Evolutionary conservation across 2,888 invertebrate genomes (phyloP), one percentile per base, ranked within the genome.

Genomic region (Thera britannica): DNA sequence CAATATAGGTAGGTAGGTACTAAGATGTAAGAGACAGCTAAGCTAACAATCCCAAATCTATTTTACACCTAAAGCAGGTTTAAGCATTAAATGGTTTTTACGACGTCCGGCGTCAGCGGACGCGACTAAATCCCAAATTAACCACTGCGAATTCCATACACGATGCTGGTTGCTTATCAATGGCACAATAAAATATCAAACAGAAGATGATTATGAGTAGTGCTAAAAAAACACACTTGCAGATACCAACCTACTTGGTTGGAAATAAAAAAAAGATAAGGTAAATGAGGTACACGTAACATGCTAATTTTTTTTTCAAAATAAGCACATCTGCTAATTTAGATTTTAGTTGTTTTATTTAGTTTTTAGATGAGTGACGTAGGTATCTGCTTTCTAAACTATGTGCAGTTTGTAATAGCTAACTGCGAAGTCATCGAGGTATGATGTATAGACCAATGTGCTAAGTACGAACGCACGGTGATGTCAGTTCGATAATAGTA

Each of bases 61-160:
- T 62, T 62, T 36, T 46, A 61, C 54, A 35, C 61, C 68, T 49
- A 62, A 69, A 48, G 46, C 68, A 68, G 65, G 65, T 62, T n/a
- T 57, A 56, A 59, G 46, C 44, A 51, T n/a, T 56, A 63, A 56
- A 49, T 58, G 52, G 48, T 55, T 46, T 84, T 82, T 82, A 90
- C 85, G 83, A 87, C 90, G 83, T 90, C 91, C 92, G 90, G 88
- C 82, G 90, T 90, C 89, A 86, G 85, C 85, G 90, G 85, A 87
- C 90, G 86, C 78, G 76, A 77, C 77, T 67, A 62, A 65, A 56
- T 86, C 89, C 90, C 81, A 90, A 92, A 90, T 90, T 90, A 91
- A 87, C 87, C 82, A 77, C 82, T 86, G 88, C 89, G 83, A 90
- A 91, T 91, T 88, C 90, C 80, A 77, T 71, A 83, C 89, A 87